These are phyloP conservation scores for Drosophila guanche DNA, from an alignment of 1,140 invertebrate genomes.

Conservation along the genomic window DNA sequence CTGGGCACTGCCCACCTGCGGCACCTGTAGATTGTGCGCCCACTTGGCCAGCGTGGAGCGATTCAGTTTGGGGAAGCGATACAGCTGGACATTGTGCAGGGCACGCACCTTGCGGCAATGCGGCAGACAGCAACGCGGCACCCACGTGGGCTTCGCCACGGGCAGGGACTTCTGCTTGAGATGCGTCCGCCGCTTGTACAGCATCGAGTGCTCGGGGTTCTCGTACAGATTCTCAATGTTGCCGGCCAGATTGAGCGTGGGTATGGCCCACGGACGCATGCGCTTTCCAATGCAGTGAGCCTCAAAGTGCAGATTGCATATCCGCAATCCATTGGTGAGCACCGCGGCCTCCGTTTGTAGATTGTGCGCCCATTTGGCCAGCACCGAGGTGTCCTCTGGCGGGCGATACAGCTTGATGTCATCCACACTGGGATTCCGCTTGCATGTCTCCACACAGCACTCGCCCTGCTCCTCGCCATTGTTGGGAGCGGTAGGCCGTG, in stretches of 20 bases:
- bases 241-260: conserved; percentile 68
- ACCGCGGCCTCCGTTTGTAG: conserved; percentile 57
- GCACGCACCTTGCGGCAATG: conserved; percentile 76
- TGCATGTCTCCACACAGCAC: conserved; percentile 75
- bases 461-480: conserved; percentile 78
- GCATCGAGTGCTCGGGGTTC: conserved; percentile 69
- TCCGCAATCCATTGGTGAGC: conserved; percentile 47
- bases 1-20: conserved; percentile 68
- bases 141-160: conserved; percentile 64
- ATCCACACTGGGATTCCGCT: conserved; percentile 75
- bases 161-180: conserved; percentile 28
- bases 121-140: conserved; percentile 72
- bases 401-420: conserved; percentile 76
- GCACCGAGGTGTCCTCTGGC: conserved; percentile 64
- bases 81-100: conserved; percentile 71
- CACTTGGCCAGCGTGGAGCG: conserved; percentile 74
- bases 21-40: conserved; percentile 76
- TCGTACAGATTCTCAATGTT: conserved; percentile 76
- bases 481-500: conserved; percentile 67
- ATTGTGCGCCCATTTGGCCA: conserved; percentile 78
- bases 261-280: conserved; percentile 76
- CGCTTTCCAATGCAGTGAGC: conserved; percentile 77
- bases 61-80: conserved; percentile 76
- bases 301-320: conserved; percentile 79
- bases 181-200: conserved; percentile 65